These are phyloP conservation scores for Mirounga angustirostris DNA, from an alignment of 2,113 vertebrate genomes.

Conservation along the genomic window DNA sequence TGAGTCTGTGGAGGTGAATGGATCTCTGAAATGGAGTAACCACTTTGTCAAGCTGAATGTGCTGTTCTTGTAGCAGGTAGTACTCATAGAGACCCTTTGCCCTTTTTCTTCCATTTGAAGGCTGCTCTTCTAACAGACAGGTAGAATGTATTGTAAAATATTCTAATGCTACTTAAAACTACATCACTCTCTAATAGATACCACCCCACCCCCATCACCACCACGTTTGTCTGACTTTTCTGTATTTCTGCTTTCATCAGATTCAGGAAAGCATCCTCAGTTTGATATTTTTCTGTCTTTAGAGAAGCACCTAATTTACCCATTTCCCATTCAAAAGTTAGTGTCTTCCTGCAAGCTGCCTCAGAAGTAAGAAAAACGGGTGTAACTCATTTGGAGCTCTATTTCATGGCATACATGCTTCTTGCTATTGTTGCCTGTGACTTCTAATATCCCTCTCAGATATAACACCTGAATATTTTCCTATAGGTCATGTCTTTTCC, in stretches of 20 bases:
- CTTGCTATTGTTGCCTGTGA: background rate
- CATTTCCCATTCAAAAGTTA: slow-evolving; percentile 24
- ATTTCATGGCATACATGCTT: background rate
- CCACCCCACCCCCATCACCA: background rate
- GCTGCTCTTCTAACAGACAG: background rate
- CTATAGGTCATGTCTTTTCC: background rate
- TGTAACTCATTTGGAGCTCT: background rate
- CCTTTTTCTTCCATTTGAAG: background rate
- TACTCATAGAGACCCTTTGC: background rate
- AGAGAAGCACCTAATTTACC: background rate
- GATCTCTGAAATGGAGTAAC: slow-evolving; percentile 47
- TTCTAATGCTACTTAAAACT: slow-evolving; percentile 38
- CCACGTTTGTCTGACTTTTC: background rate
- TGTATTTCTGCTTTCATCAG: slow-evolving; percentile 28
- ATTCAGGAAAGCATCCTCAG: background rate
- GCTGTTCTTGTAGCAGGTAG: background rate
- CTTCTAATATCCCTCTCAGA: background rate
- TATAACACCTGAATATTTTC: background rate
- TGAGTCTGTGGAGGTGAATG: slow-evolving; percentile 33
- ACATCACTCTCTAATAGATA: background rate
- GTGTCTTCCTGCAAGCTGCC: background rate
- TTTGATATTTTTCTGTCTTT: background rate
- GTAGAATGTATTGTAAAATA: background rate
- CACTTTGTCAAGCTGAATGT: background rate
- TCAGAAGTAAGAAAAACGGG: background rate